phyloP scores from a whole-genome alignment of 2,888 invertebrate genomes.

The Bursaphelenchus okinawaensis region DNA sequence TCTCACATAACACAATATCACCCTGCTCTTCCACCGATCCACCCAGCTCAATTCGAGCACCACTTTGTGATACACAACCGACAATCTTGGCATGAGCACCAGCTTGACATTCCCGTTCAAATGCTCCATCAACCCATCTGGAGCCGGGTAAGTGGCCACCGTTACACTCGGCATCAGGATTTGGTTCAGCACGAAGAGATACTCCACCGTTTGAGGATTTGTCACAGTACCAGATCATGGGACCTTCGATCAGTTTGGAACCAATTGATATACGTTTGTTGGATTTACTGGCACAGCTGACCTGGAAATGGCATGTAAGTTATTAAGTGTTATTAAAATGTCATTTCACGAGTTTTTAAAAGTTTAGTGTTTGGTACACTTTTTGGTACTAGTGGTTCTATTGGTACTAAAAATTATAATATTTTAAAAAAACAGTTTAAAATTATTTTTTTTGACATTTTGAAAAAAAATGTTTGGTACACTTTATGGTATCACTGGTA shows the following conservation, averaged over 20 bases:
- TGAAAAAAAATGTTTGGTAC: too few species aligned
- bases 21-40: background rate
- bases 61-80: conserved; percentile 1
- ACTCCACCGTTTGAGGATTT: background rate
- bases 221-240: background rate
- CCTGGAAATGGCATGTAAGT: too few species aligned
- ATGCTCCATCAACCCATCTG: conserved; percentile 10
- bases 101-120: conserved; percentile 9
- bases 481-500: too few species aligned
- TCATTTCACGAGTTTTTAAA: too few species aligned
- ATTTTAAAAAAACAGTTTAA: too few species aligned
- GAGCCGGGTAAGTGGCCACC: background rate
- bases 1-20: background rate
- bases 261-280: background rate
- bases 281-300: background rate
- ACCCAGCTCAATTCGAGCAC: conserved; percentile 1
- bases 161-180: background rate
- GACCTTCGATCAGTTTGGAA: background rate
- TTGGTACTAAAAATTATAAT: too few species aligned
- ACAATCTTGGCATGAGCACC: conserved; percentile 4
- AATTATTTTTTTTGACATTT: too few species aligned
- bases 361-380: too few species aligned
- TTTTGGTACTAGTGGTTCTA: too few species aligned
- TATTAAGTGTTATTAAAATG: too few species aligned
- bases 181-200: background rate